Conservation (phyloP, 2,113 vertebrate species). For the Zosterops lateralis region DNA sequence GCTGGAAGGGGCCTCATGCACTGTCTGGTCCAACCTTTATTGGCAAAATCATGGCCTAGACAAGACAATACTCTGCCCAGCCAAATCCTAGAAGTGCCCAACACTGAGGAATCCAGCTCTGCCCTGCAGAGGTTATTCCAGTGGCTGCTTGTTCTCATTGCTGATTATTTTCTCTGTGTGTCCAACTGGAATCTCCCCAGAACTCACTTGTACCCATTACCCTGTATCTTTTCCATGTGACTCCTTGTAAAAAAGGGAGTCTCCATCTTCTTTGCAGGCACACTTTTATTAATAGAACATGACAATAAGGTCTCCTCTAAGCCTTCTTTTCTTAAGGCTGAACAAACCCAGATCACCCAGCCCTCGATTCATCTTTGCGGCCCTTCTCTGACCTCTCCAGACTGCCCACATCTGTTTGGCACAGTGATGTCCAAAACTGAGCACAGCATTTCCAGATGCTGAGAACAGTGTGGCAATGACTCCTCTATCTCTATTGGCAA, state of each 20-base stretch:
- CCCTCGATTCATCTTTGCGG: too few species aligned
- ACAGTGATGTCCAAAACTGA: not conserved
- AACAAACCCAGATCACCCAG: not conserved
- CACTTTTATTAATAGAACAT: not conserved
- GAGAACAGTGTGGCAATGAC: too few species aligned
- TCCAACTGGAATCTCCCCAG: not conserved
- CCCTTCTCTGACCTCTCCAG: not conserved
- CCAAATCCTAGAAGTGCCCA: too few species aligned
- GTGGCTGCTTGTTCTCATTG: not conserved
- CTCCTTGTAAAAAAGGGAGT: not conserved
- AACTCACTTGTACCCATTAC: not conserved
- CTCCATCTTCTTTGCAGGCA: not conserved
- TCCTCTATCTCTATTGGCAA: not conserved
- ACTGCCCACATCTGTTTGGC: not conserved
- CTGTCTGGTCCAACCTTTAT: not conserved
- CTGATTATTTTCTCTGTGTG: not conserved
- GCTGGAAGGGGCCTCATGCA: not conserved
- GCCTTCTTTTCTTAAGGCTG: not conserved
- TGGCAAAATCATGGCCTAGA: not conserved
- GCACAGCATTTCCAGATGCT: not conserved
- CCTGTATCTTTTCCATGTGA: not conserved
- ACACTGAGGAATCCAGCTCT: not conserved
- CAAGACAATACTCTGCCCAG: not conserved
- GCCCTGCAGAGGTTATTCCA: not conserved
- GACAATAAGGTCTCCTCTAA: not conserved